These are phyloP conservation scores for Calyptomena viridis DNA, from an alignment of 2,113 vertebrate species.

Conservation along the genomic window DNA sequence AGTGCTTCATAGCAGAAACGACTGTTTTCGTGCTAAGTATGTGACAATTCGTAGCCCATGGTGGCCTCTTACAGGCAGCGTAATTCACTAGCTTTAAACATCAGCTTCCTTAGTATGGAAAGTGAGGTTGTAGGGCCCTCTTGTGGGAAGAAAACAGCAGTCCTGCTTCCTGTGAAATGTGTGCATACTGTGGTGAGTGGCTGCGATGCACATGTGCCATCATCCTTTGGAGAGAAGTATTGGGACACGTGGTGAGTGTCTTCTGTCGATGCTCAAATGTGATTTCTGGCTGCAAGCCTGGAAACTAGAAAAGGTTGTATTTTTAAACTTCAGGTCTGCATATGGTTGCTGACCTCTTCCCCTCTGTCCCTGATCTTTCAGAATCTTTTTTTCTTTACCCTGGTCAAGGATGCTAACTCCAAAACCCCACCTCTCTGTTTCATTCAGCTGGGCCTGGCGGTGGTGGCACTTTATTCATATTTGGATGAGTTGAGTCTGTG, in stretches of 20 bases:
- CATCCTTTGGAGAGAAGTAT: accelerated
- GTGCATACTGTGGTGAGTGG: accelerated
- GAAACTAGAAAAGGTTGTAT: neutral
- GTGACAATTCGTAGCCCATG: neutral
- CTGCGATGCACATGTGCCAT: accelerated
- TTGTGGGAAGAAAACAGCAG: neutral
- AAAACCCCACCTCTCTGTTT: neutral
- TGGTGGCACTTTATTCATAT: neutral
- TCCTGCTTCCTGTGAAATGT: neutral
- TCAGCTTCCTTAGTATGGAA: neutral
- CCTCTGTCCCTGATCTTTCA: neutral
- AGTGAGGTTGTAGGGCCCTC: conserved; percentile 27
- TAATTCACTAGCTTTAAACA: accelerated
- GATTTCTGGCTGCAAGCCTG: neutral
- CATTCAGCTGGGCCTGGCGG: accelerated
- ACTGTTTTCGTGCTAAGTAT: neutral
- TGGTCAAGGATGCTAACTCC: neutral
- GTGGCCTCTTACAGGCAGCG: neutral
- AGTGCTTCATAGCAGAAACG: neutral
- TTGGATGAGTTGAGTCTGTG: neutral
- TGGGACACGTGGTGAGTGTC: accelerated
- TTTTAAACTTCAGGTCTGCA: neutral
- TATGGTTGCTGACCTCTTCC: neutral
- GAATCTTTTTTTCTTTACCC: neutral
- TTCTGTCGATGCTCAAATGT: neutral